Conservation (phyloP, 2,113 vertebrate genomes). For the Brienomyrus longianalis region DNA sequence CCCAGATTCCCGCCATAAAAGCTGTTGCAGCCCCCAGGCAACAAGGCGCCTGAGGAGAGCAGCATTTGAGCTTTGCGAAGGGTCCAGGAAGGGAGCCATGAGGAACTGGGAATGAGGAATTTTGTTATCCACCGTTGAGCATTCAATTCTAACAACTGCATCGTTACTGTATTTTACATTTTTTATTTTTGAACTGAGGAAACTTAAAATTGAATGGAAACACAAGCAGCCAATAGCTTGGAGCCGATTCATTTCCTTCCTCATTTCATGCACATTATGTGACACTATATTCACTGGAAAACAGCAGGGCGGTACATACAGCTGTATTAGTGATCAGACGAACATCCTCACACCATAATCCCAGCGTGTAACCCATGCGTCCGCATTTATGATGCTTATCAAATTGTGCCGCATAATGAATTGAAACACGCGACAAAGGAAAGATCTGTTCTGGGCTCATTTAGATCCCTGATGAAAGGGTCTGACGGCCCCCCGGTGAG, state of each 20-base stretch:
- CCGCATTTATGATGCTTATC: not conserved
- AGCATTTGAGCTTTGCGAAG: not conserved
- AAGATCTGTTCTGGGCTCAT: not conserved
- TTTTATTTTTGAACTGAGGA: not conserved
- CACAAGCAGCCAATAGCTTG: not conserved
- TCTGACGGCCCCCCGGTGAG: not conserved
- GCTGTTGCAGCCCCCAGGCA: not conserved
- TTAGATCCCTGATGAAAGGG: not conserved
- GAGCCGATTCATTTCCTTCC: not conserved
- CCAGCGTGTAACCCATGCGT: not conserved
- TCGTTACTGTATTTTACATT: not conserved
- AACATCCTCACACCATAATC: not conserved
- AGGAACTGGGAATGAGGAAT: not conserved
- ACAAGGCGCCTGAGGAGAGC: too few species aligned
- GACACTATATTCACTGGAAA: not conserved
- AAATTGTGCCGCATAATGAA: not conserved
- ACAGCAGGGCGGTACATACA: not conserved
- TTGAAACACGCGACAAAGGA: not conserved
- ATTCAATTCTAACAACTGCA: not conserved
- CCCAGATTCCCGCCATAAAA: not conserved
- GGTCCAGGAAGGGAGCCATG: not conserved
- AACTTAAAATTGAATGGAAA: not conserved
- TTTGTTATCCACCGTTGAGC: not conserved
- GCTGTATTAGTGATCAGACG: not conserved
- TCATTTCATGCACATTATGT: not conserved